Evolutionary conservation across 2,888 invertebrate genomes (phyloP).

Genomic region (Syrphus vitripennis): DNA sequence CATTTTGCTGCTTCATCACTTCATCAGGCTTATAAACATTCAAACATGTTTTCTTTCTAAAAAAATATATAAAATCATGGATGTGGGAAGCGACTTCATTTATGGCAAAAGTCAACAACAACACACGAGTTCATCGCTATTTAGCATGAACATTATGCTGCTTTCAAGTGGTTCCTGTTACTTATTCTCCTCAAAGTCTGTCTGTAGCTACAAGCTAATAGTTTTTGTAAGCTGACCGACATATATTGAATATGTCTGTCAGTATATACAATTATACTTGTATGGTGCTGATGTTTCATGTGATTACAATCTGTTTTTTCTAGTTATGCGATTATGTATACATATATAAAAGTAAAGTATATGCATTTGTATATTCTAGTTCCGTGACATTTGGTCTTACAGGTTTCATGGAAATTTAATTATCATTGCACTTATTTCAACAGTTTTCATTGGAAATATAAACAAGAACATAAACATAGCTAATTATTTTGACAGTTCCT

Average conservation of each 20-base stretch:
- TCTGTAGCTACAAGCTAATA: no score
- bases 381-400: slow-evolving; percentile 32
- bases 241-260: slow-evolving; percentile 10
- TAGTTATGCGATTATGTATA: not conserved
- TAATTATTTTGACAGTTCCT: slow-evolving; percentile 29
- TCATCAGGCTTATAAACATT: not conserved
- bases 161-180: slow-evolving; percentile 2
- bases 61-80: slow-evolving; percentile 8
- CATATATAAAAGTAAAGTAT: slow-evolving; percentile 5
- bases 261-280: not conserved
- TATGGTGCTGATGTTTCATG: not conserved
- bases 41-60: not conserved
- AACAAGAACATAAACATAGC: not conserved
- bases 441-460: not conserved
- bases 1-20: not conserved
- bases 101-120: slow-evolving; percentile 31
- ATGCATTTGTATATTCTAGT: not conserved
- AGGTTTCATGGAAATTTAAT: not conserved
- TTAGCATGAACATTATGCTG: not conserved
- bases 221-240: not conserved
- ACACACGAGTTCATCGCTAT: slow-evolving; percentile 52
- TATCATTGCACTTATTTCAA: not conserved
- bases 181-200: not conserved
- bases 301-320: slow-evolving; percentile 24
- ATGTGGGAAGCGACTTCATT: slow-evolving; percentile 33